Base-by-base conservation (phyloP, 30 jellyfish, hydroid and myxozoan species). In the Aurelia sp. region DNA sequence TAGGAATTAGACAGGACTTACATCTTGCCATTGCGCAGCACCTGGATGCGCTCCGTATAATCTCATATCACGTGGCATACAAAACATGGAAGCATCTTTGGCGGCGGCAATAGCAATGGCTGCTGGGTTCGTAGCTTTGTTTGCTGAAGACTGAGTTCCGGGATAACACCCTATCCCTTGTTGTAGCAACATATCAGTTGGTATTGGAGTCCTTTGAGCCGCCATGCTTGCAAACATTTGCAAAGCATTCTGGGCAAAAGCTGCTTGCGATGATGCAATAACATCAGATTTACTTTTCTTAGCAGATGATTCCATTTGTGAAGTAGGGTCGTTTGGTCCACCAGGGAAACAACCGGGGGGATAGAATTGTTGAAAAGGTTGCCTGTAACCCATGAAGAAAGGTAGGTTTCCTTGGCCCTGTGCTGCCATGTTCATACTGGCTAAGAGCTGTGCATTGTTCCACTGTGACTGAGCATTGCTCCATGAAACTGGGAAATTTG, bases 101-200 rank as follows among this genome's bases (percentile, higher is more conserved):
- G 99, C 99, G 12, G 99, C 97, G 58, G 99, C 99, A 27, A 96
- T 80, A 3, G 99, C 99, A 50, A 96, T 96, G 31, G 99, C 99
- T 51, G 98, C 87, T 27, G 99, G 98, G 78, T 96, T 92, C 20
- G 99, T 96, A 6, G 98, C 96, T 27, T 95, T 86, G 58, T 48
- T 52, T 67, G 72, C 72, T 4, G 47, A 57, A 5, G 91, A 4
- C n/a, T 68, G 96, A 22, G 61, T 64, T 4, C 86, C 96, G 0
- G 91, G 5, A 63, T 60, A 88, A 57, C 82, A 77, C n/a, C 91
- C 86, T 63, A 88, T 74, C 13, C 96, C 88, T 27, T 78, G 96
- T 30, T 78, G 89, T 63, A 88, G 41, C 74, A 75, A 47, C 88
- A 88, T 80, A 41, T 88, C 96, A 3, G 96, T 65, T 41, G 89